Base-by-base conservation (phyloP, 2,797 vertebrate species). In the Falco novaeseelandiae region DNA sequence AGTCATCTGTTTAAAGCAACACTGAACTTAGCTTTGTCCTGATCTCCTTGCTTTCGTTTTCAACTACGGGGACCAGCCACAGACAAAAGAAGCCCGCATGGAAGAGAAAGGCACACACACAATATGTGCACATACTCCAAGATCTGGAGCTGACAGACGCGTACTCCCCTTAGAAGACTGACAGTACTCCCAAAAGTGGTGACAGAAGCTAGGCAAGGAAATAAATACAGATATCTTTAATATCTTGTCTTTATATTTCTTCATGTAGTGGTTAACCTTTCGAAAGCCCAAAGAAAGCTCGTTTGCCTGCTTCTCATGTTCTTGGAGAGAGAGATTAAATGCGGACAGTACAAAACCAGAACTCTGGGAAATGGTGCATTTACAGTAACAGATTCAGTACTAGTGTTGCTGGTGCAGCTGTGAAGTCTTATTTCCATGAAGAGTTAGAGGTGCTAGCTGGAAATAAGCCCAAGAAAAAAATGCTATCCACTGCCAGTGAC, bases 381-480 rank as follows among this genome's bases (percentile, higher is more conserved):
- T 72, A 44, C 34, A 42, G 19, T 15, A 73, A 73, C 0, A 7
- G 79, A 51, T 76, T 57, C 34, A 34, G 70, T 44, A 34, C 13
- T 0, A 2, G 26, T 34, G 38, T 30, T 59, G 49, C 55, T 66
- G 48, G 30, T 44, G 44, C 57, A 78, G n/a, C 76, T 83, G 63
- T 63, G 12, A 73, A 83, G 20, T 63, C 36, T 55, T 74, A 69
- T 38, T 82, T 94, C 58, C 58, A 54, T 7, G 17, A 18, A 29
- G 27, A 77, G 44, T 73, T 40, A 42, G 55, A 85, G 25, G 26
- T 67, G 59, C 27, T 85, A 40, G 18, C 51, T 93, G 65, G 12
- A 95, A 94, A 71, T 49, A 78, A 92, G 27, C 40, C 48, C 27
- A 13, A 91, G 52, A 59, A 20, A 89, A 83, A 93, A 85, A 63